Base-by-base conservation (phyloP, 2,888 invertebrate genomes). In the Andrena haemorrhoa region DNA sequence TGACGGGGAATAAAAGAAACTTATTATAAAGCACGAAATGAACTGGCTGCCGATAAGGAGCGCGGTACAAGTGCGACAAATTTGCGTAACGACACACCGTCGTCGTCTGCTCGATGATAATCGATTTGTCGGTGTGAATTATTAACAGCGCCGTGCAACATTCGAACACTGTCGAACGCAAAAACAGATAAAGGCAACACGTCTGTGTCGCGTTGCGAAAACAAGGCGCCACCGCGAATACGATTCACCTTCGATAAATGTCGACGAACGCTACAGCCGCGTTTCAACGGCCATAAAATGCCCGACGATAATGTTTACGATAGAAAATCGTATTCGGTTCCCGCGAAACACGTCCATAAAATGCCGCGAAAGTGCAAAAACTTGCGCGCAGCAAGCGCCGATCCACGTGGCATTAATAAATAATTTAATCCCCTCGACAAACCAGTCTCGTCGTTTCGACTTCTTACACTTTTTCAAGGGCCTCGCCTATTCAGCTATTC, bases 41-140 rank as follows among this genome's bases (percentile, higher is more conserved):
- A 75, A 82, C 31, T 31, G 20, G 0, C 26, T 6, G 47, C 49
- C 49, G 35, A 60, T 26, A 56, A 65, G 58, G 26, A 63, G 47
- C 51, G 58, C 31, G 47, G 12, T 51, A 8, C 51, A 26, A 69
- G 78, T 72, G 51, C 68, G 73, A 70, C 75, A 76, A 41, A 82
- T 87, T 86, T 87, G 82, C 86, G 79, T 86, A 81, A 87, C 80
- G 75, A 70, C 75, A 66, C 71, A 23, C 20, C 20, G 53, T n/a
- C 76, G 73, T 53, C 74, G 82, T 66, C 79, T 33, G 64, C 33
- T 71, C 75, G 84, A 84, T 80, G 83, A 86, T 88, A 88, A 88
- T 88, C 88, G 88, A 88, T 86, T 88, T 79, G 79, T 77, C 79
- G 53, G 56, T 66, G 75, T 79, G 79, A 88, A 86, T 88, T 88